Conservation (phyloP, 2,113 vertebrate species). For the Cacatua alba region DNA sequence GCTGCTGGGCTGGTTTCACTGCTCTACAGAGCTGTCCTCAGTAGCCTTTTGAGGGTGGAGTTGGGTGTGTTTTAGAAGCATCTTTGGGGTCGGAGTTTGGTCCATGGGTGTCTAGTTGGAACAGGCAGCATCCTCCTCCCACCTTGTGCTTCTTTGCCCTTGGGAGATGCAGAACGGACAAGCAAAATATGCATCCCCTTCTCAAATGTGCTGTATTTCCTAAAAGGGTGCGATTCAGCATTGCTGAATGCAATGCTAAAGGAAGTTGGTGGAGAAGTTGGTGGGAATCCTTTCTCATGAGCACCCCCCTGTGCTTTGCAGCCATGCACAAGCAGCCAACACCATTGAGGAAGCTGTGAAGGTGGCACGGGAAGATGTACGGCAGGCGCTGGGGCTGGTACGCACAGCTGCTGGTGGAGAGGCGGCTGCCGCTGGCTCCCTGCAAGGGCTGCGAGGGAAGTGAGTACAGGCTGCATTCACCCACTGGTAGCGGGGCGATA, state of each 20-base stretch:
- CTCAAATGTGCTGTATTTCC: accelerated
- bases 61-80: background rate
- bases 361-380: constrained; percentile 56
- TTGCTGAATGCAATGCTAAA: accelerated
- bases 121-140: background rate
- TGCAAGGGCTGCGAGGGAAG: constrained; percentile 76
- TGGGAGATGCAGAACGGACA: background rate
- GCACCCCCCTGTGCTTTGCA: constrained; percentile 31
- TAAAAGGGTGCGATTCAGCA: accelerated
- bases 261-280: background rate
- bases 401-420: constrained; percentile 40
- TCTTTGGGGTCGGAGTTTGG: background rate
- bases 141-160: accelerated
- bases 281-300: background rate
- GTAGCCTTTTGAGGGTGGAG: background rate
- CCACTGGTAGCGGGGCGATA: accelerated
- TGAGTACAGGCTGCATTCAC: constrained; percentile 39
- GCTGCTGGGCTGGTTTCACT: background rate
- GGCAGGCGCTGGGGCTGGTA: constrained; percentile 73
- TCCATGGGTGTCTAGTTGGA: background rate
- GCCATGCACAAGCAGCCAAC: constrained; percentile 76
- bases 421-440: background rate
- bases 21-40: background rate
- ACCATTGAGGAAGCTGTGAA: constrained; percentile 59
- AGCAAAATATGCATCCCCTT: accelerated